Base-by-base conservation (phyloP, 2,888 invertebrate genomes). In the Euplexia lucipara region DNA sequence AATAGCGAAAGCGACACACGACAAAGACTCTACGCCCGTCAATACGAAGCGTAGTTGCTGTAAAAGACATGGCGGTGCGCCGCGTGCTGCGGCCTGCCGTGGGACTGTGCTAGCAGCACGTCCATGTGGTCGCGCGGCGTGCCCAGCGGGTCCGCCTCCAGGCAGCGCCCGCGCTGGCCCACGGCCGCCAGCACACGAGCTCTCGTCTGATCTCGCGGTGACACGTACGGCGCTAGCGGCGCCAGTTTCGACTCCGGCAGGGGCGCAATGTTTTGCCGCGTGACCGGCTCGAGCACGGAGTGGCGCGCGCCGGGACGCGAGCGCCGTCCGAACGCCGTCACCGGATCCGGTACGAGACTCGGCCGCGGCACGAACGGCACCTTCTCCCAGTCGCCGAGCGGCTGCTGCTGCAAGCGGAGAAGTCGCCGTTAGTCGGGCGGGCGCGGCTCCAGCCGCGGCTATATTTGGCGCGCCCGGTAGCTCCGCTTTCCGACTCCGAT, bases 331-430 rank as follows among this genome's bases (percentile, higher is more conserved):
- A 97, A 98, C 78, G 98, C 98, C 80, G 98, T 98, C 90, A 98
- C 96, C 78, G 98, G 98, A 90, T 98, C 97, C 81, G 98, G 97
- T 83, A 98, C 97, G 92, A 98, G 96, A 88, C 98, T 97, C 86
- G 98, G 98, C 82, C 98, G 96, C 83, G 98, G 97, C 87, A 98
- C 98, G 94, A 96, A 97, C 86, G 98, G 98, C 93, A 97, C 97
- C 96, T 97, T 98, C 95, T 98, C 97, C 98, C 98, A 98, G 87
- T 98, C 98, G 88, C 98, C 97, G 92, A 96, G 95, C 85, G 95
- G 94, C 91, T 96, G 97, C 97, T 96, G 97, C 97, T 97, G 97
- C 95, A 97, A 97, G 95, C 92, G 92, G 90, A 95, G 89, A 95
- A 95, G 87, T 93, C 92, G 91, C 92, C 94, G 92, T 95, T 95